Evolutionary conservation across 2,888 invertebrate genomes (phyloP).

Genomic region (Drosophila villosipedis): DNA sequence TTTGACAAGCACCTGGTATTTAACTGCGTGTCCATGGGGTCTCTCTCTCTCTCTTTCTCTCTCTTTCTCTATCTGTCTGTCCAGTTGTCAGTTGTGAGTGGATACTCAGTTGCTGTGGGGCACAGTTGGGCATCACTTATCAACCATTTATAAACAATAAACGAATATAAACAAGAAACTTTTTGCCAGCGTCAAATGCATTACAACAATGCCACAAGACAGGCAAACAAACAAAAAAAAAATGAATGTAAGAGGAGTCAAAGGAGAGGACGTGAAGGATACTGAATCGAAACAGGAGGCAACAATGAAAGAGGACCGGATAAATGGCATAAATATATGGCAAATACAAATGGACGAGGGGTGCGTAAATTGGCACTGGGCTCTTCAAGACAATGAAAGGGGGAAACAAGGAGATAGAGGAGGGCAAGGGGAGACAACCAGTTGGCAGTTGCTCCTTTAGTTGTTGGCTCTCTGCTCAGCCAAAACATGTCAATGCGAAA

Average conservation of each 20-base stretch:
- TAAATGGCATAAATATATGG: slow-evolving; percentile 77
- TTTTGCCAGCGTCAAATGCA: slow-evolving; percentile 71
- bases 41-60: neutral
- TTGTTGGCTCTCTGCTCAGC: slow-evolving; percentile 35
- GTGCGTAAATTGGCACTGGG: slow-evolving; percentile 65
- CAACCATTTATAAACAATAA: slow-evolving; percentile 80
- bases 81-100: slow-evolving; percentile 1
- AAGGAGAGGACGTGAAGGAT: neutral
- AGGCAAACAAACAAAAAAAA: neutral
- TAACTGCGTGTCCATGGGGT: neutral
- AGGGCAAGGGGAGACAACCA: neutral
- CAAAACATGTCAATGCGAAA: slow-evolving; percentile 78
- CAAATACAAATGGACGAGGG: slow-evolving; percentile 70
- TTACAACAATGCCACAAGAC: slow-evolving; percentile 56
- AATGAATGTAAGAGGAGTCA: neutral
- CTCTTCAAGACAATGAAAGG: neutral
- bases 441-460: slow-evolving; percentile 3
- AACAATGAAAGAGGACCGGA: slow-evolving; percentile 50
- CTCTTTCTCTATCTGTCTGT: neutral
- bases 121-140: slow-evolving; percentile 64
- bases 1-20: slow-evolving; percentile 56
- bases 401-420: neutral
- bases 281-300: neutral
- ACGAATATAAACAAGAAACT: slow-evolving; percentile 80
- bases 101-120: slow-evolving; percentile 21